Evolutionary conservation across 2,888 invertebrate genomes (phyloP), one percentile per base, ranked within the genome.

Genomic region (Campoplex nolae): DNA sequence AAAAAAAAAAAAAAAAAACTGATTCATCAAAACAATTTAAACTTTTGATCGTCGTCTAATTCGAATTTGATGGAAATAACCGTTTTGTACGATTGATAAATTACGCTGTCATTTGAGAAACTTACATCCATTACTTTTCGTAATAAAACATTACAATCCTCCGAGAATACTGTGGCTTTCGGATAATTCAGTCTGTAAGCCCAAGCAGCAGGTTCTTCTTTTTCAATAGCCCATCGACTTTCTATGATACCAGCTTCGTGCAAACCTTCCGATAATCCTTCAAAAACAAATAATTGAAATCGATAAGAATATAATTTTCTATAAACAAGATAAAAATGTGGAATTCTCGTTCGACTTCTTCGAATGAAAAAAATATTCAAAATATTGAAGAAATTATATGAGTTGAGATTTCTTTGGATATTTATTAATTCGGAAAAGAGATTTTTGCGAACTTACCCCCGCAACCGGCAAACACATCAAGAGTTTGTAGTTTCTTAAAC

Each of bases 381-480:
- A n/a, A 67, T 18, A 35, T 67, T 42, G 23, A 23, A 56, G 9
- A 56, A 56, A 56, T 23, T 23, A 23, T 23, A 23, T 23, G 23
- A 23, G 23, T 23, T 23, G 23, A 23, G 23, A 38, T 4, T 38
- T 38, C 38, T 38, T 38, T 3, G 38, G 38, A 38, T 38, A 6
- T 38, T 38, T 38, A 38, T 38, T 4, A 38, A 38, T 38, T 38
- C 38, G 38, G 6, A 38, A 38, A 38, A 38, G 3, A 38, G 6
- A 38, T 38, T 38, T 6, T 38, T 4, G 6, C 4, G 67, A 54
- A 85, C 88, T 88, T 91, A 95, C 96, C 98, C 65, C 98, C 98
- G 94, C 98, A 98, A 0, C 98, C 98, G 87, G 98, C 97, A 94
- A 98, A 98, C 42, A 98, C 97, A 92, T 98, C 98, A 90, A 98